These are phyloP conservation scores for Hirtodrosophila confusa DNA, from an alignment of 2,888 invertebrate species.

Conservation along the genomic window DNA sequence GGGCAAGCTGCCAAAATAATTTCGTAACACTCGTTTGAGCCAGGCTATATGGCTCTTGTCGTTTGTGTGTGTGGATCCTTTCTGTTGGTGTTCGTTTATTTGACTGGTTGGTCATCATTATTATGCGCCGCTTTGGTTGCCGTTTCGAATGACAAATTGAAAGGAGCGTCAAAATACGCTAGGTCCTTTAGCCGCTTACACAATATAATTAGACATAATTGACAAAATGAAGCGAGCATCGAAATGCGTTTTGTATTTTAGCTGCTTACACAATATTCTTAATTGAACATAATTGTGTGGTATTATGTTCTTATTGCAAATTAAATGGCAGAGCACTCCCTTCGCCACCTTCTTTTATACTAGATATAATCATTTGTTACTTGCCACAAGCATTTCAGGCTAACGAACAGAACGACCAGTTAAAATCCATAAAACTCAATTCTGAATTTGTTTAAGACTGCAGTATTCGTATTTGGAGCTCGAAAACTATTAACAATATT, in stretches of 20 bases:
- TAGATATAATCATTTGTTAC: too few species aligned
- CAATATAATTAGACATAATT: conserved; percentile 37
- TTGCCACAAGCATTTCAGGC: too few species aligned
- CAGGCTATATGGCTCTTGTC: conserved; percentile 6
- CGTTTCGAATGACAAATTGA: conserved; percentile 47
- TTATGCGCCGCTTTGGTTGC: conserved; percentile 18
- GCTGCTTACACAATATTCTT: conserved; percentile 25
- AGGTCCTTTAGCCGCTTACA: conserved; percentile 9
- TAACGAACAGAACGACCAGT: too few species aligned
- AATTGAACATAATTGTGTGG: conserved; percentile 22
- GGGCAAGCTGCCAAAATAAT: conserved; percentile 68
- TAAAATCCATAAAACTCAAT: too few species aligned
- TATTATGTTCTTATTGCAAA: neutral
- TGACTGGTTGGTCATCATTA: conserved; percentile 27
- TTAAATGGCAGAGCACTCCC: neutral
- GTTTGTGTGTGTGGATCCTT: neutral
- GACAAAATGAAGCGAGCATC: conserved; percentile 2
- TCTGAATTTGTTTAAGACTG: too few species aligned
- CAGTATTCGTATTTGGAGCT: too few species aligned
- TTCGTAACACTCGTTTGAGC: conserved; percentile 60
- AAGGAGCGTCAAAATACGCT: conserved; percentile 2
- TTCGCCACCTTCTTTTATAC: too few species aligned
- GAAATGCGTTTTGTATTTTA: conserved; percentile 2
- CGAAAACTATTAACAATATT: too few species aligned
- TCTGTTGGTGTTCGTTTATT: conserved; percentile 1